A percentile compares a stretch with the other conserved stretches of the same genome.
These are phyloP conservation scores for Ondatra zibethicus DNA, from an alignment of 2,113 vertebrate species.

Conservation along the genomic window DNA sequence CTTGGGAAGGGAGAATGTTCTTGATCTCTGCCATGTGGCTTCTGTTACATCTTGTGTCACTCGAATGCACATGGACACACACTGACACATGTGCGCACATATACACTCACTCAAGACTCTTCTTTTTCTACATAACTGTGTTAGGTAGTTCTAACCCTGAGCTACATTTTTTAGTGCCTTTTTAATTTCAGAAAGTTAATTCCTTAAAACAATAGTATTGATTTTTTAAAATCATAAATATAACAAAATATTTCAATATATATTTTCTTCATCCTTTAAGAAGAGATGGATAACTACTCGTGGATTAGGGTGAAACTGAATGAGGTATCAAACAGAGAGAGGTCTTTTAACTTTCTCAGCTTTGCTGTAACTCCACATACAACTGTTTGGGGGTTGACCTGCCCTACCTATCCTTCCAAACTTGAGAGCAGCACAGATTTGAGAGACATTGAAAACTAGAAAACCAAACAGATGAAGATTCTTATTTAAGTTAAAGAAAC, in stretches of 20 bases:
- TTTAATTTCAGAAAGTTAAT: neutral
- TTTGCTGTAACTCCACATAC: neutral
- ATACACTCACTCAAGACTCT: neutral
- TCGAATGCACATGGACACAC: neutral
- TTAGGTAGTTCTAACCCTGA: neutral
- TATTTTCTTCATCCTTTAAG: neutral
- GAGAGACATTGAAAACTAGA: neutral
- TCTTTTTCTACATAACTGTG: neutral
- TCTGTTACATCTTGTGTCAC: neutral
- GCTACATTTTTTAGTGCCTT: neutral
- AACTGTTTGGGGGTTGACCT: neutral
- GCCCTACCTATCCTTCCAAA: neutral
- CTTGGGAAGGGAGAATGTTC: neutral
- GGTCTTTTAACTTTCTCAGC: neutral
- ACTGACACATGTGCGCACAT: neutral
- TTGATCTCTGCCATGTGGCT: neutral
- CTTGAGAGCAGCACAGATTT: neutral
- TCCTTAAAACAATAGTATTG: neutral
- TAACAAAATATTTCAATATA: conserved; percentile 17
- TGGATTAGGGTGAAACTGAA: neutral
- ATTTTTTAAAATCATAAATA: neutral
- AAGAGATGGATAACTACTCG: neutral
- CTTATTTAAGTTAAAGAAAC: conserved; percentile 7
- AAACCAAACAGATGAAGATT: neutral
- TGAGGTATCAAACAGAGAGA: neutral